phyloP scores from a whole-genome alignment of 2,888 invertebrate species.

The Caenorhabditis sp. region DNA sequence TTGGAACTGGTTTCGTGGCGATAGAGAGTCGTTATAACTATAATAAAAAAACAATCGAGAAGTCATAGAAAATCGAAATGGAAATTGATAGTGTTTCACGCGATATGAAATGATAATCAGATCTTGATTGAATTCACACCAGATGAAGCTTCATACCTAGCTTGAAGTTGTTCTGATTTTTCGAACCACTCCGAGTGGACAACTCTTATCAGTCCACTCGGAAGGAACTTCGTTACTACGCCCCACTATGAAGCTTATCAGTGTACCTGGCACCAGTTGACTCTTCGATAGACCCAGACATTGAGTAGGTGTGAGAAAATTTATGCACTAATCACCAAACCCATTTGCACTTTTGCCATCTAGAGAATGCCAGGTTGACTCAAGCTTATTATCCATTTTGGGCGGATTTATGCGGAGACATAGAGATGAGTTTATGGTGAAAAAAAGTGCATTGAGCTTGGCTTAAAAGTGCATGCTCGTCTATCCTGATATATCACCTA shows the following conservation, averaged over 20 bases:
- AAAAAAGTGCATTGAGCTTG: slow-evolving; percentile 20
- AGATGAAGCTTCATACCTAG: no score
- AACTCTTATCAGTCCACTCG: slow-evolving; percentile 7
- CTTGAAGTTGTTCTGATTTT: not conserved
- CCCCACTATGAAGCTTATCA: slow-evolving; percentile 4
- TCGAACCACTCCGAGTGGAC: not conserved
- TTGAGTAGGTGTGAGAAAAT: slow-evolving; percentile 16
- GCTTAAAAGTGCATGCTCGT: slow-evolving; percentile 8
- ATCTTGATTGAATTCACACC: not conserved
- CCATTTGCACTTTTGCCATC: not conserved
- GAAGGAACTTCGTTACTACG: not conserved
- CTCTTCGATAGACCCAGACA: not conserved
- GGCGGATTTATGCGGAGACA: no score
- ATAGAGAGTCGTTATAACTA: not conserved
- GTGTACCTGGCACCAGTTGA: slow-evolving; percentile 22
- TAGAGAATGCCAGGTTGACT: no score
- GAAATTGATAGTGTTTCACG: not conserved
- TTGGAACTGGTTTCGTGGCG: not conserved
- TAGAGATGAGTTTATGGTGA: not conserved
- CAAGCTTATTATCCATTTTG: no score
- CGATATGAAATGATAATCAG: no score
- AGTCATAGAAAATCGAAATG: not conserved
- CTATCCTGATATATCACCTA: not conserved
- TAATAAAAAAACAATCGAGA: not conserved
- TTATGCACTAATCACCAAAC: slow-evolving; percentile 9